Evolutionary conservation across 2,888 invertebrate genomes (phyloP).

Genomic region (Petrophora chlorosata): DNA sequence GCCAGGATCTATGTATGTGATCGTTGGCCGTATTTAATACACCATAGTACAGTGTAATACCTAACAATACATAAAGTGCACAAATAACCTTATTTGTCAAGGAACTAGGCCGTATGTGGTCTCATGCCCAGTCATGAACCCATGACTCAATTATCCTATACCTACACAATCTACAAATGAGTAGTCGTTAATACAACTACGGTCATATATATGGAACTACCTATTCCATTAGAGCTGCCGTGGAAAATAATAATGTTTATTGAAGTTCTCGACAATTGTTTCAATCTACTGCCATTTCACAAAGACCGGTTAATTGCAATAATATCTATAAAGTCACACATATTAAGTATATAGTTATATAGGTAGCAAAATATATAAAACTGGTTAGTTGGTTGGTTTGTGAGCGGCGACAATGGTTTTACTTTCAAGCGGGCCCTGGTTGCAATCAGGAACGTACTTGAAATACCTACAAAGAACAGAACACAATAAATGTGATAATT

Average conservation of each 20-base stretch:
- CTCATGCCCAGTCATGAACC: neutral
- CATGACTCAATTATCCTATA: neutral
- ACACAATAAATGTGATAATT: constrained; percentile 23
- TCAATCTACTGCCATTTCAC: neutral
- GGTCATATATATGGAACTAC: too few species aligned
- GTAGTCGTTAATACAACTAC: too few species aligned
- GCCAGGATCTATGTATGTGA: too few species aligned
- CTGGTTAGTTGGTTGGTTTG: constrained; percentile 12
- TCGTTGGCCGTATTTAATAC: too few species aligned
- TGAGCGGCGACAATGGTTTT: constrained; percentile 35
- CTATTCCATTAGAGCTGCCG: too few species aligned
- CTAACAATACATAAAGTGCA: too few species aligned
- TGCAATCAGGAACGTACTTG: constrained; percentile 35
- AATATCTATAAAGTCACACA: too few species aligned
- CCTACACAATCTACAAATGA: neutral
- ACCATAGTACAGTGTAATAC: too few species aligned
- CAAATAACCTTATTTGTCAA: too few species aligned
- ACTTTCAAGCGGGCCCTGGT: constrained; percentile 35
- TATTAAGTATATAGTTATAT: too few species aligned
- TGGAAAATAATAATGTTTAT: too few species aligned
- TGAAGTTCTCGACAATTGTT: neutral
- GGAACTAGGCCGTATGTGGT: constrained; percentile 5
- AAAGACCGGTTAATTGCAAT: constrained; percentile 1
- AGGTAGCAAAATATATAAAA: constrained; percentile 3
- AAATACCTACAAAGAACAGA: constrained; percentile 27